A percentile compares a stretch with the other conserved stretches of the same genome.
Evolutionary conservation across 2,888 invertebrate species (phyloP).

Genomic region (Philopedon plagiatum): DNA sequence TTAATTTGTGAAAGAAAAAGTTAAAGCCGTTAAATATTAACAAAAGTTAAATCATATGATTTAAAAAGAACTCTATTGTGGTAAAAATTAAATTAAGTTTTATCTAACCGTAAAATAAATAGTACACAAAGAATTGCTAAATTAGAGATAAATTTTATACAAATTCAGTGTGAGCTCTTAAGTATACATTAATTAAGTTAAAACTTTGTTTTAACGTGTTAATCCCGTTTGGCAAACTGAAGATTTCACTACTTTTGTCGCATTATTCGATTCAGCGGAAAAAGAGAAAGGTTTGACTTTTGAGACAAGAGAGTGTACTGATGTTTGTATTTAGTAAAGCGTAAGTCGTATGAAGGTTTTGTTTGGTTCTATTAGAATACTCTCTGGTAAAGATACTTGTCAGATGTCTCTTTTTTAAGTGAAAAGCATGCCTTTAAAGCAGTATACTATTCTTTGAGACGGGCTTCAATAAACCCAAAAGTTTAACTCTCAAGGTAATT

Average conservation of each 20-base stretch:
- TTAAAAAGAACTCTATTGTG: conserved; percentile 4
- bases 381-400: too few relatives aligned
- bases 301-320: not conserved
- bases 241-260: not conserved
- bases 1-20: too few relatives aligned
- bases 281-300: not conserved
- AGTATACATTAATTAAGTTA: not conserved
- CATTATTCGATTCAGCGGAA: not conserved
- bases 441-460: too few relatives aligned
- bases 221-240: not conserved
- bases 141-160: not conserved
- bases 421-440: too few relatives aligned
- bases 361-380: too few relatives aligned
- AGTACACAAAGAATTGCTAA: not conserved
- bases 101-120: not conserved
- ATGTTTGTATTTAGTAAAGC: too few relatives aligned
- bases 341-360: too few relatives aligned
- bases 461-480: too few relatives aligned
- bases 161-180: not conserved
- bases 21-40: too few relatives aligned
- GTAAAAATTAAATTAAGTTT: conserved; percentile 22
- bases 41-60: not conserved
- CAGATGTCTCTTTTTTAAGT: too few relatives aligned
- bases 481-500: too few relatives aligned
- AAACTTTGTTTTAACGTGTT: not conserved